A percentile compares a stretch with the other conserved stretches of the same genome.
Evolutionary conservation across 2,888 invertebrate species (phyloP).

Genomic region (Drosophila mimica): DNA sequence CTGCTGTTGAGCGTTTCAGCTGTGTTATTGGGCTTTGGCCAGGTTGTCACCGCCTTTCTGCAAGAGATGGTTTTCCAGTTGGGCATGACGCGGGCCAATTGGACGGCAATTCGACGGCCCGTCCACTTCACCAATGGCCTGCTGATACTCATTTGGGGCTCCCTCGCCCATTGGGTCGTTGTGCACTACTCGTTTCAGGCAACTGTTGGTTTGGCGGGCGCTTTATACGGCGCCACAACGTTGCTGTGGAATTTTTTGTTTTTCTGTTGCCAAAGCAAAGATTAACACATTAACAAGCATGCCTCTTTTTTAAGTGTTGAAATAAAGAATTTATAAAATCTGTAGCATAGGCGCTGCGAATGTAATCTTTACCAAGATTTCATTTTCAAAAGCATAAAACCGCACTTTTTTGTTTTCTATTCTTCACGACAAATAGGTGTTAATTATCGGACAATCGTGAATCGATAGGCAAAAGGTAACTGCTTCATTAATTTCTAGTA

Average conservation of each 20-base stretch:
- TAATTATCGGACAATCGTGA: conserved; percentile 4
- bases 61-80: conserved; percentile 84
- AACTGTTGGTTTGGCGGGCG: conserved; percentile 80
- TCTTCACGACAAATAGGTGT: background rate
- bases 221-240: conserved; percentile 78
- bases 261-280: conserved; percentile 77
- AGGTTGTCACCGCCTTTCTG: conserved; percentile 83
- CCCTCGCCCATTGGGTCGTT: conserved; percentile 82
- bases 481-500: background rate
- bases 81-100: conserved; percentile 83
- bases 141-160: conserved; percentile 83
- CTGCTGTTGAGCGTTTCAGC: conserved; percentile 84
- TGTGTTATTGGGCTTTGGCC: conserved; percentile 84
- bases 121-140: conserved; percentile 84
- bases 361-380: conserved; percentile 1
- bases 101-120: conserved; percentile 83
- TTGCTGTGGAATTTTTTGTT: conserved; percentile 83
- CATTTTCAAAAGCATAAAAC: conserved; percentile 2
- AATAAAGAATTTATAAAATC: conserved; percentile 26
- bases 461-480: conserved; percentile 1
- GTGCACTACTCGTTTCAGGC: conserved; percentile 84
- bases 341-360: background rate
- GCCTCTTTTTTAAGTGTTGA: conserved; percentile 7
- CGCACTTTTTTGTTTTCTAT: background rate
- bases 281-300: conserved; percentile 47